Evolutionary conservation across 2,888 invertebrate genomes (phyloP).

Genomic region (Crematogaster levior): DNA sequence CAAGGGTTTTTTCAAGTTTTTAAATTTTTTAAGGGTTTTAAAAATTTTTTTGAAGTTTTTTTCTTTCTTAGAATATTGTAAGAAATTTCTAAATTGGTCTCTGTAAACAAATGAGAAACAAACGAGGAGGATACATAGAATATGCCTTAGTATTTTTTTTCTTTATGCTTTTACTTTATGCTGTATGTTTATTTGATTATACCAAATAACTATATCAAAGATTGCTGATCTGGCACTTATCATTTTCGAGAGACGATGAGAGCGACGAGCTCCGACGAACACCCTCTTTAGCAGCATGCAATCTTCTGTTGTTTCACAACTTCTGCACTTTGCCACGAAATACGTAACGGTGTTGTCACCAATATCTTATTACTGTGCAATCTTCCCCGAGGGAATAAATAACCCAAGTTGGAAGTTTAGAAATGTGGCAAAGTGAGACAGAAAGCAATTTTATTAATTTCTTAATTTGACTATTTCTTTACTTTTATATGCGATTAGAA

Average conservation of each 20-base stretch:
- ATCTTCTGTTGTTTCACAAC: background rate
- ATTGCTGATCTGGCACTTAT: background rate
- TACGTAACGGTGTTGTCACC: background rate
- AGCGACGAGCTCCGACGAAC: background rate
- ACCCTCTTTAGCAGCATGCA: background rate
- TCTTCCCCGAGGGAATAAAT: background rate
- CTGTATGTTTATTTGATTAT: too few species aligned
- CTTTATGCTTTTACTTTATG: too few species aligned
- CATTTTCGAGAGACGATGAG: background rate
- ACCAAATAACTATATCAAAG: background rate
- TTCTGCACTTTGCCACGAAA: background rate
- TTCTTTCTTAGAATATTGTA: too few species aligned
- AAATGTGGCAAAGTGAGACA: background rate
- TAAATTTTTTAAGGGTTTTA: too few species aligned
- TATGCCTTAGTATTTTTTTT: too few species aligned
- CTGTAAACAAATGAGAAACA: too few species aligned
- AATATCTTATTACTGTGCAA: background rate
- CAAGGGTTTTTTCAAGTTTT: too few species aligned
- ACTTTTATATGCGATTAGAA: background rate
- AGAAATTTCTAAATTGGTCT: too few species aligned
- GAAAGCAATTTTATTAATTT: background rate
- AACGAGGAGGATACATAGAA: too few species aligned
- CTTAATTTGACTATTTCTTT: background rate
- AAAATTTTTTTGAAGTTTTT: too few species aligned
- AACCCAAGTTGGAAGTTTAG: background rate